Conservation (phyloP, 2,797 vertebrate species). For the Lerista edwardsae region DNA sequence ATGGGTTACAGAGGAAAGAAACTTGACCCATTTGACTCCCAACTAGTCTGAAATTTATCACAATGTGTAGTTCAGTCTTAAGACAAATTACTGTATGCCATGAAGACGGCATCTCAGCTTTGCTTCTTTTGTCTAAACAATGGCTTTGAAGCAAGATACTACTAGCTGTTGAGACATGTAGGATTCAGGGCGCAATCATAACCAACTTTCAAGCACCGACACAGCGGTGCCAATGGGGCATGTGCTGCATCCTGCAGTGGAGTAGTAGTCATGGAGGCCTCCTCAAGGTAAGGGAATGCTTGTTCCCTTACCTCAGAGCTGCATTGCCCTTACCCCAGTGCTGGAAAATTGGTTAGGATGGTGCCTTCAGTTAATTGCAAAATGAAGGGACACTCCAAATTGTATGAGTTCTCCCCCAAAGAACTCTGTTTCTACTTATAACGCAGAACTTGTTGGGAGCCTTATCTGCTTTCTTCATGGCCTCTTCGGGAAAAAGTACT, state of each 20-base stretch:
- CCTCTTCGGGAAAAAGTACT: conserved; percentile 27
- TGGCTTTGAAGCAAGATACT: not conserved
- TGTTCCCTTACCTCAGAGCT: too few relatives aligned
- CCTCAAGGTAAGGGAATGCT: too few relatives aligned
- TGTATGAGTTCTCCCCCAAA: not conserved
- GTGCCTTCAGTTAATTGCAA: not conserved
- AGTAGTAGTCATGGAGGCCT: too few relatives aligned
- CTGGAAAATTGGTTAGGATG: too few relatives aligned
- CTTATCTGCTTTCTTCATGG: conserved; percentile 24
- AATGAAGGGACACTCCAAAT: not conserved
- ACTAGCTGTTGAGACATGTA: too few relatives aligned
- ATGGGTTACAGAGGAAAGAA: too few relatives aligned
- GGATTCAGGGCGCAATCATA: too few relatives aligned
- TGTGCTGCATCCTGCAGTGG: too few relatives aligned
- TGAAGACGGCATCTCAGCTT: not conserved
- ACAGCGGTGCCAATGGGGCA: too few relatives aligned
- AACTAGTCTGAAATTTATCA: not conserved
- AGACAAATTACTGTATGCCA: not conserved
- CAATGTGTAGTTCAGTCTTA: not conserved
- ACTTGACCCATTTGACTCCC: too few relatives aligned
- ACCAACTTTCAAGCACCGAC: too few relatives aligned
- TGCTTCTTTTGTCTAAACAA: not conserved
- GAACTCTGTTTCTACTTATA: conserved; percentile 28
- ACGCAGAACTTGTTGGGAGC: conserved; percentile 21
- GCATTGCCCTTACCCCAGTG: too few relatives aligned